phyloP scores from a whole-genome alignment of 2,797 vertebrate genomes.

The Megalops cyprinoides region DNA sequence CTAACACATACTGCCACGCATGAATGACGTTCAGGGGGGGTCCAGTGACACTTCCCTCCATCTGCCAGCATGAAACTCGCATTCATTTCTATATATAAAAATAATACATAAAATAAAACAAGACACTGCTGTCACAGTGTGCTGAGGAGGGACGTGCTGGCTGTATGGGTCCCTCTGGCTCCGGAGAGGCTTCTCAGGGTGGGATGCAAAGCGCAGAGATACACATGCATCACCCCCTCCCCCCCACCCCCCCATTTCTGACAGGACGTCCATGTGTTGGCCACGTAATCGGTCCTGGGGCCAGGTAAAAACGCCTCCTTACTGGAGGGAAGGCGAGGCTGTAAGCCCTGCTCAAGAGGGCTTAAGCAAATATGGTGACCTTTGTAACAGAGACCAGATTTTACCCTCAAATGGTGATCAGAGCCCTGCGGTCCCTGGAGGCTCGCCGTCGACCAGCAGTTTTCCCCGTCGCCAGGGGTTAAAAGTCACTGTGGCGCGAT shows the following conservation, averaged over 20 bases:
- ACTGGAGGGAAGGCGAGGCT: slow-evolving; percentile 79
- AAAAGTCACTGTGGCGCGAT: slow-evolving; percentile 81
- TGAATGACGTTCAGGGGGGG: slow-evolving; percentile 81
- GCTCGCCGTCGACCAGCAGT: slow-evolving; percentile 66
- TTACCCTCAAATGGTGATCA: slow-evolving; percentile 96
- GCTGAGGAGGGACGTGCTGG: too few species aligned
- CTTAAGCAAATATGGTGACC: slow-evolving; percentile 94
- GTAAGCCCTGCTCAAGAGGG: slow-evolving; percentile 86
- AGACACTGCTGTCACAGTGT: too few species aligned
- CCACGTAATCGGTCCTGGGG: too few species aligned
- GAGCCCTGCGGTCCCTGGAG: slow-evolving; percentile 78
- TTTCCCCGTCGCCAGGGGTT: slow-evolving; percentile 72
- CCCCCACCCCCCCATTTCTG: slow-evolving; percentile 60
- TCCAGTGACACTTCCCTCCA: too few species aligned
- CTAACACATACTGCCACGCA: slow-evolving; percentile 78
- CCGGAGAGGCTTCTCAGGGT: too few species aligned
- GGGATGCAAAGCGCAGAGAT: too few species aligned
- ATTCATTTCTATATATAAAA: too few species aligned
- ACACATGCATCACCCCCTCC: too few species aligned
- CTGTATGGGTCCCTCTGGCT: too few species aligned
- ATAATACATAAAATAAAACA: too few species aligned
- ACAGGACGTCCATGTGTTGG: slow-evolving; percentile 64
- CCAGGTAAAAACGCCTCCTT: slow-evolving; percentile 70
- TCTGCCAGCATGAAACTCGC: too few species aligned
- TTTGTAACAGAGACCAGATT: slow-evolving; percentile 92